Evolutionary conservation across 2,797 vertebrate genomes (phyloP), one percentile per base, ranked within the genome.

Genomic region (Melanotaenia trifasciata): DNA sequence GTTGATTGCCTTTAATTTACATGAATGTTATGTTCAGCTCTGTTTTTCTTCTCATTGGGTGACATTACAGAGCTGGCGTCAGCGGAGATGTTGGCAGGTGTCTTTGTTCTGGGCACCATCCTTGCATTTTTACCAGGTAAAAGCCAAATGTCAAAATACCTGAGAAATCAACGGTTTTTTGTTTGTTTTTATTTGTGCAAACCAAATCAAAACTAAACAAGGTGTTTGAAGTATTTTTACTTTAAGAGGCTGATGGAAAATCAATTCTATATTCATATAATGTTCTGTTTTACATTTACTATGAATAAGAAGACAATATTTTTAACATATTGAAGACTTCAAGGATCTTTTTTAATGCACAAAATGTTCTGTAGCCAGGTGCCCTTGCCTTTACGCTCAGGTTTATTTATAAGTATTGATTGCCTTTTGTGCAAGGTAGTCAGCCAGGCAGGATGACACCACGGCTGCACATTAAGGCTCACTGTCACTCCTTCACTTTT

Each of bases 401-500:
- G 90, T 92, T 91, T 94, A 94, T 95, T 94, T 94, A 93, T 94
- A 92, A 83, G 85, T 91, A 90, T 93, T 84, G 91, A 94, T 93
- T 88, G 86, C 18, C 78, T 84, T 89, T 90, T 91, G 84, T 91
- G 90, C 90, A 92, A 92, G 85, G 87, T 86, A 84, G 88, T 78
- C 89, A 87, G 89, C 70, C 80, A 80, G 84, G 71, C 76, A 80
- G 84, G 80, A 84, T 54, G 90, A 89, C 87, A 88, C 85, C 64
- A 62, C 2, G 40, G 73, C 79, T 79, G 78, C 75, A 86, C 77
- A 81, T 67, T 50, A 40, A 57, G 58, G 56, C 79, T 80, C 76
- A 61, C 24, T 76, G 57, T 80, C 83, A 70, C 77, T 68, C 70
- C 83, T 66, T 63, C 66, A 59, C 33, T 73, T 72, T 64, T 66